phyloP scores from a whole-genome alignment of 2,113 vertebrate genomes.

The Alligator mississippiensis region DNA sequence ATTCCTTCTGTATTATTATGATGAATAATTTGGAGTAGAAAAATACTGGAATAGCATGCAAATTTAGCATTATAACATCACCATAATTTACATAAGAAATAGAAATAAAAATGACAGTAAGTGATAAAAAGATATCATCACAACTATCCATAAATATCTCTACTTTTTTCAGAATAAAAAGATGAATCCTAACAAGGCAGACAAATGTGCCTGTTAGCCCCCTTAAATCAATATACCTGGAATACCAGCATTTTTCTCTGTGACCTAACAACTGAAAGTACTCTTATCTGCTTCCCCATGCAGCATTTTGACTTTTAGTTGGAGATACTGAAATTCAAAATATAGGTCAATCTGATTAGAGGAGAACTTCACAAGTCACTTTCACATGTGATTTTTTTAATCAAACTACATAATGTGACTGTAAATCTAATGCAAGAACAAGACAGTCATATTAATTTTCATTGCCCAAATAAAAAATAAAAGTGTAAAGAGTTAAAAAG shows the following conservation, averaged over 20 bases:
- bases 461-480: constrained; percentile 52
- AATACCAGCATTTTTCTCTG: background rate
- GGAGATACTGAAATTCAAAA: constrained; percentile 49
- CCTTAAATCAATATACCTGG: constrained; percentile 30
- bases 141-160: background rate
- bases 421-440: constrained; percentile 23
- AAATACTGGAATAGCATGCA: background rate
- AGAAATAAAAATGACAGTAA: constrained; percentile 7
- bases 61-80: background rate
- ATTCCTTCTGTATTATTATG: background rate
- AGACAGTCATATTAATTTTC: constrained; percentile 22
- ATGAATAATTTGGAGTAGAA: constrained; percentile 19
- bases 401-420: background rate
- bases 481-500: constrained; percentile 1
- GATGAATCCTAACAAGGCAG: constrained; percentile 12
- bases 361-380: background rate
- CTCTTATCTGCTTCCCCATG: constrained; percentile 1
- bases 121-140: constrained; percentile 29
- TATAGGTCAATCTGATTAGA: constrained; percentile 3
- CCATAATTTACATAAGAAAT: constrained; percentile 3
- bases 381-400: background rate
- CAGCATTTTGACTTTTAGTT: constrained; percentile 11
- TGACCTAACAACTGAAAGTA: background rate
- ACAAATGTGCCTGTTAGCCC: constrained; percentile 33
- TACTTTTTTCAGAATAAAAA: constrained; percentile 42